phyloP scores from a whole-genome alignment of 2,113 vertebrate genomes.

The Carassius auratus region DNA sequence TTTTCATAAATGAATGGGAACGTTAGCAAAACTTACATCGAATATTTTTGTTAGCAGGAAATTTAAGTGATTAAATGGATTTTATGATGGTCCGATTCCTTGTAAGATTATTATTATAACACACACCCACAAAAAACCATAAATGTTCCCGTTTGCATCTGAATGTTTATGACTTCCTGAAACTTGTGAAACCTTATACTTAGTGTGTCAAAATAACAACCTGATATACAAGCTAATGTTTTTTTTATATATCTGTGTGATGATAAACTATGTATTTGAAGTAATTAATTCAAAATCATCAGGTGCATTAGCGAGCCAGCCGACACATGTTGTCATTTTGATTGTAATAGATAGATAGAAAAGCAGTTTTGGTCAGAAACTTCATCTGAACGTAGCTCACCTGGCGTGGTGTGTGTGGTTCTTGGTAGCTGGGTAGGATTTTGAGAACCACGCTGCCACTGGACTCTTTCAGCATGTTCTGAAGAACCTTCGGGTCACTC shows the following conservation, averaged over 20 bases:
- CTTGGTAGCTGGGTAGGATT: slow-evolving; percentile 96
- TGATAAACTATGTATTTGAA: no score
- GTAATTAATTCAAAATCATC: neutral
- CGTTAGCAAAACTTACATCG: no score
- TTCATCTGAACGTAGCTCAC: slow-evolving; percentile 64
- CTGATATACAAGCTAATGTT: no score
- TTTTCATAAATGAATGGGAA: no score
- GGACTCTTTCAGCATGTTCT: slow-evolving; percentile 90
- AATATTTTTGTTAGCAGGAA: no score
- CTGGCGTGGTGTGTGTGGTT: slow-evolving; percentile 90
- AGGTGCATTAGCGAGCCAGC: neutral
- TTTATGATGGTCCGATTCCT: no score
- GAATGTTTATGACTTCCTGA: neutral
- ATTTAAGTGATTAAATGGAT: no score
- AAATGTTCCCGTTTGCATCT: no score
- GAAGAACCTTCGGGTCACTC: slow-evolving; percentile 89
- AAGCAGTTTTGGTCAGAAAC: neutral
- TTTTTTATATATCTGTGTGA: no score
- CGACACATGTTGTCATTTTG: neutral
- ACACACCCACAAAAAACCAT: no score
- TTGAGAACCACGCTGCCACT: slow-evolving; percentile 94
- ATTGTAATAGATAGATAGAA: neutral
- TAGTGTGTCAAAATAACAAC: neutral
- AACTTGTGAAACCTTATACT: neutral
- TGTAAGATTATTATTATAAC: no score